phyloP scores from a whole-genome alignment of 2,888 invertebrate genomes.

The Abrostola triplasia region DNA sequence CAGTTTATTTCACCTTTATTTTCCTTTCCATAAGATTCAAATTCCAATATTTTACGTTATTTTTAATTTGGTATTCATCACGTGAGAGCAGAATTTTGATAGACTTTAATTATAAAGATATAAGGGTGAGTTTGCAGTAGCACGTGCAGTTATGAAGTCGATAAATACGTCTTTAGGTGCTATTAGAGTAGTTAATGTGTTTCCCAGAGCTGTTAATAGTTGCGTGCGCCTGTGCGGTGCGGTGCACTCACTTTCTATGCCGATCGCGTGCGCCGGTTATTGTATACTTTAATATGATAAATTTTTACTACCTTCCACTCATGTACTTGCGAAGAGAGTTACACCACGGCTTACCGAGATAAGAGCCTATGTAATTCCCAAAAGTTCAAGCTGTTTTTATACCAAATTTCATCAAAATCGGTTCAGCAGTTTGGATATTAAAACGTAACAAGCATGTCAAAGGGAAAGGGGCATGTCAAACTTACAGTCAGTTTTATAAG shows the following conservation, averaged over 20 bases:
- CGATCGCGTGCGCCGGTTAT: slow-evolving; percentile 9
- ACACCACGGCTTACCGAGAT: too few species aligned
- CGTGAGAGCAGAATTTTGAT: slow-evolving; percentile 3
- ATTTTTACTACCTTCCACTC: background rate
- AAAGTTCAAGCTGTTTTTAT: too few species aligned
- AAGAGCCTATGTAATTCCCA: too few species aligned
- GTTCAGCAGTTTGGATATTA: too few species aligned
- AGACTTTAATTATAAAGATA: background rate
- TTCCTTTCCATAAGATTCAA: fast-evolving
- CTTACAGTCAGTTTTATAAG: too few species aligned
- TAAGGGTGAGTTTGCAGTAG: slow-evolving; percentile 12
- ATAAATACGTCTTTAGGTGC: slow-evolving; percentile 31
- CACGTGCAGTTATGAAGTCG: background rate
- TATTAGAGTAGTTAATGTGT: slow-evolving; percentile 34
- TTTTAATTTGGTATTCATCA: background rate
- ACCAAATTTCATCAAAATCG: too few species aligned
- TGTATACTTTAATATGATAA: background rate
- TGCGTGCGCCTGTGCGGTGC: slow-evolving; percentile 17
- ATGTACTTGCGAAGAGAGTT: too few species aligned
- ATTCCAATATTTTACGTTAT: background rate
- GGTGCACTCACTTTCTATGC: slow-evolving; percentile 38
- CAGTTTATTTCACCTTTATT: slow-evolving; percentile 10
- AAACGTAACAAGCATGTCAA: too few species aligned
- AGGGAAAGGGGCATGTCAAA: too few species aligned
- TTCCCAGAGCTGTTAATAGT: slow-evolving; percentile 33